These are phyloP conservation scores for Halictus ligatus DNA, from an alignment of 2,888 invertebrate genomes.

Conservation along the genomic window DNA sequence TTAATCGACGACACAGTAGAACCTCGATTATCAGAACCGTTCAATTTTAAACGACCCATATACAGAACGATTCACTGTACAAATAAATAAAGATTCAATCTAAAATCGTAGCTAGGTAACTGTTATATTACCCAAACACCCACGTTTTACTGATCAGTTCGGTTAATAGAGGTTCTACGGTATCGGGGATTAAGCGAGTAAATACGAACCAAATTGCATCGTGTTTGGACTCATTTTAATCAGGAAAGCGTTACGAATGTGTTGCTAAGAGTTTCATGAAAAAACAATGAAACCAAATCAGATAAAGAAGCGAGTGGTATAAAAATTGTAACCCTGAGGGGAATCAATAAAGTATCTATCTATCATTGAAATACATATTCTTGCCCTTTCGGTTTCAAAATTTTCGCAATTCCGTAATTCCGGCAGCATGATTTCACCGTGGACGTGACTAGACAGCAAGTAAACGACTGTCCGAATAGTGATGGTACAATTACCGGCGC, in stretches of 20 bases:
- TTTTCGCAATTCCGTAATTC: neutral
- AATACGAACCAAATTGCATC: neutral
- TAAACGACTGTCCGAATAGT: conserved; percentile 3
- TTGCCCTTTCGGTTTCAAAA: neutral
- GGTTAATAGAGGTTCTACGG: too few relatives aligned
- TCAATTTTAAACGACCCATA: too few relatives aligned
- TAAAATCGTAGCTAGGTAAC: neutral
- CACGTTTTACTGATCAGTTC: neutral
- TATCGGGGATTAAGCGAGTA: neutral
- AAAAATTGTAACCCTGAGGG: too few relatives aligned
- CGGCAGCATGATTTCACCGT: neutral
- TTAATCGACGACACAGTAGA: too few relatives aligned
- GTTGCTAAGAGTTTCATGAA: neutral
- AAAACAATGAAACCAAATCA: neutral
- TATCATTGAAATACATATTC: too few relatives aligned
- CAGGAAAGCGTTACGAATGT: neutral
- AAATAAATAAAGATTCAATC: too few relatives aligned
- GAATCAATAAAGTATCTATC: too few relatives aligned
- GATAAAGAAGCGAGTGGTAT: too few relatives aligned
- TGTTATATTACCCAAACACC: neutral
- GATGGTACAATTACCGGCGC: conserved; percentile 9
- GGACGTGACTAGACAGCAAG: neutral
- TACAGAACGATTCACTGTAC: too few relatives aligned
- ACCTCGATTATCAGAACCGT: too few relatives aligned
- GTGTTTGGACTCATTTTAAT: neutral